phyloP scores from a whole-genome alignment of 2,888 invertebrate species.

The Tinea trinotella region DNA sequence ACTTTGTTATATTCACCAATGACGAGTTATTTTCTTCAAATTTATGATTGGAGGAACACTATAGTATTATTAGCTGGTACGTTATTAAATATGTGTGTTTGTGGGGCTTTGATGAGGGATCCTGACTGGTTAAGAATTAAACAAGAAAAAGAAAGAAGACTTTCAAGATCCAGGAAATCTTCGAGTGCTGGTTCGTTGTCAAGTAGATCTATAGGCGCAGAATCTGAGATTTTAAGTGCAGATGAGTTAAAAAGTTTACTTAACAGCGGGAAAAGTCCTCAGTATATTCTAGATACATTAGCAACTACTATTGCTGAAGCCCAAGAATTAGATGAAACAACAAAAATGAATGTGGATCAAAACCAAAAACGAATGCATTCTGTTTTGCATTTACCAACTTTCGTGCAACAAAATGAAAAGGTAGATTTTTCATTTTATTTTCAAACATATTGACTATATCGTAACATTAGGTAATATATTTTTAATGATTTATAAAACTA shows the following conservation, averaged over 20 bases:
- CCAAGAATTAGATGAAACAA: slow-evolving; percentile 52
- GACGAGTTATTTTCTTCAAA: slow-evolving; percentile 79
- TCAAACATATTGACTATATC: no score
- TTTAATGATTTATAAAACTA: no score
- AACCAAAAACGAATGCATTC: slow-evolving; percentile 68
- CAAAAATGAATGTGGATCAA: slow-evolving; percentile 57
- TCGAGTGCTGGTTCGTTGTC: slow-evolving; percentile 67
- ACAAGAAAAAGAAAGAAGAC: slow-evolving; percentile 65
- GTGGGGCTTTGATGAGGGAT: slow-evolving; percentile 89
- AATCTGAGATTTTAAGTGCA: slow-evolving; percentile 67
- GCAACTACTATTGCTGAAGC: slow-evolving; percentile 70
- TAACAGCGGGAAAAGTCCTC: slow-evolving; percentile 77
- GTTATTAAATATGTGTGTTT: slow-evolving; percentile 88
- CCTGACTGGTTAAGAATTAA: slow-evolving; percentile 84
- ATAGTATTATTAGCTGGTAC: slow-evolving; percentile 83
- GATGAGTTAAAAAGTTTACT: slow-evolving; percentile 78
- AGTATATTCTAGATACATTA: slow-evolving; percentile 75
- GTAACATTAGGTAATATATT: no score
- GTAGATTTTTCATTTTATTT: slow-evolving; percentile 50
- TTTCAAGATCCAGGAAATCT: slow-evolving; percentile 49
- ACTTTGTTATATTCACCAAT: slow-evolving; percentile 91
- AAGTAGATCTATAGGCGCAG: slow-evolving; percentile 59
- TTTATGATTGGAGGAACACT: slow-evolving; percentile 87
- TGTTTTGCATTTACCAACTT: slow-evolving; percentile 84
- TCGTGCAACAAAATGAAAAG: slow-evolving; percentile 79